Evolutionary conservation across 35 echinoderm and acorn worm species (phyloP), one percentile per base, ranked within the genome.

Genomic region (Holothuria glaberrima): DNA sequence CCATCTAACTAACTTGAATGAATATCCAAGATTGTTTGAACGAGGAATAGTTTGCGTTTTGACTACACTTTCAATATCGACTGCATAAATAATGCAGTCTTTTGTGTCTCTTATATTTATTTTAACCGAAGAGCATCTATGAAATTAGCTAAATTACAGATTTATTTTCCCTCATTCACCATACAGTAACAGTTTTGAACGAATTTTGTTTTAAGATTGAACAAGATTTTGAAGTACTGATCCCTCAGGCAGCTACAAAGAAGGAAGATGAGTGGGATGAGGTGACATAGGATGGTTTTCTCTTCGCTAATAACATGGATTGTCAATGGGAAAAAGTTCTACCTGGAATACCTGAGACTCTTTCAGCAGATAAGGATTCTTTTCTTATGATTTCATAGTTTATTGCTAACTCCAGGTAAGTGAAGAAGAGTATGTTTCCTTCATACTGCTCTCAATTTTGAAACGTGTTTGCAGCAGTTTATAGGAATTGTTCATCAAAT

Each of bases 321-420:
- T 33, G 32, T 33, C 28, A 75, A 6, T 75, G 33, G 71, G 71
- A 75, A 75, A 75, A 30, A 75, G 71, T 75, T 75, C 71, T 75
- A 22, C 10, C 71, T 17, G 71, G 71, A 75, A 75, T 75, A 75
- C 71, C 71, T 75, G 2, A 75, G 71, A 19, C 0, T 46, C 36
- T 75, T 75, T 75, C 71, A 75, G 32, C 71, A 38, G 71, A 16
- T 75, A 22, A 6, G 71, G 32, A 75, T 75, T 75, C 12, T 75
- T 75, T 75, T 36, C 50, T n/a, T n/a, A 54, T 9, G 12, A 9
- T 54, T 54, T 54, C 3, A 54, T 54, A 54, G 50, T 17, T 54
- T 54, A 54, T 54, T 54, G 12, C 50, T 54, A 17, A 54, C n/a
- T n/a, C n/a, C 50, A 54, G 50, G 3, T 14, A 2, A 9, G 50